Base-by-base conservation (phyloP, 2,888 invertebrate species). In the Lordiphosa fenestrarum region DNA sequence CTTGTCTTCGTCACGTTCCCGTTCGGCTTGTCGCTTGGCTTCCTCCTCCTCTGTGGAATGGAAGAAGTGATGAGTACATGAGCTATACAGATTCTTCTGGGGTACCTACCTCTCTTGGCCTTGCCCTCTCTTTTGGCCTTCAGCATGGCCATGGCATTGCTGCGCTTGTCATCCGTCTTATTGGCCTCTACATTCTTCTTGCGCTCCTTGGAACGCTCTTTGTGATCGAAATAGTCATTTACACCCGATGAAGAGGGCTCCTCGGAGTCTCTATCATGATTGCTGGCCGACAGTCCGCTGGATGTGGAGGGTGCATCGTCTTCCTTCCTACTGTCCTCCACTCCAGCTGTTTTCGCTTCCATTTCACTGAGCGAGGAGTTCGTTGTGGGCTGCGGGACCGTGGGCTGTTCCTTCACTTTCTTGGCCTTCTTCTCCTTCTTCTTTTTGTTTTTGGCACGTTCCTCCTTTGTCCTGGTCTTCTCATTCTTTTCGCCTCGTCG, bases 121-220 rank as follows among this genome's bases (percentile, higher is more conserved):
- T 96, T 96, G 53, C 98, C 98, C 88, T 98, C 98, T 0, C 99
- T 90, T 78, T 96, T 94, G 0, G 97, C 97, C 72, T 97, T 94
- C 2, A 99, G 89, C 69, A 95, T 92, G 37, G 97, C 96, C 95
- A 99, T 97, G 0, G 98, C 98, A 88, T 95, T 96, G 58, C 96
- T 95, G 52, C 98, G 93, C 59, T 97, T 96, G 85, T 97, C 96
- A 87, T 94, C 93, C 4, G 94, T 94, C 82, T 94, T 93, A 74
- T 94, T 95, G 80, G 95, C 94, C 89, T 96, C 98, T 9, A 98
- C 95, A 73, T 96, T 97, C 70, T 97, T 95, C 75, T 98, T 96
- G 37, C 96, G 91, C 85, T 96, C 96, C 86, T 95, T 95, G 73
- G 95, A 95, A 2, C 90, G 91, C 82, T 94, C 94, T 80, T 95